These are phyloP conservation scores for Trinectes maculatus DNA, from an alignment of 2,113 vertebrate species.

Conservation along the genomic window DNA sequence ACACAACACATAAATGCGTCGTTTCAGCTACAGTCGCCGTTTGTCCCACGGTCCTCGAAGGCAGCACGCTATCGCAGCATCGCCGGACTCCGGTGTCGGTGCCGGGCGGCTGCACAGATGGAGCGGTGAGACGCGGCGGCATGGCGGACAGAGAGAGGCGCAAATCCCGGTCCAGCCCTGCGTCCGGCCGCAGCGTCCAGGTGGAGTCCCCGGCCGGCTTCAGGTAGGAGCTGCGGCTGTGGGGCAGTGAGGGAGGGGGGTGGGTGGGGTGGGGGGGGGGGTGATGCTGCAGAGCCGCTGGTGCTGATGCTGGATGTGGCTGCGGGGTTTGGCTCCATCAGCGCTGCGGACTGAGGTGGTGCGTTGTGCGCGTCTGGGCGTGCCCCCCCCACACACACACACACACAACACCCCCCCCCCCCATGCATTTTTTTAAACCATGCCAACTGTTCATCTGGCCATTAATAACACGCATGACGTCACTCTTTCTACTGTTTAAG, in stretches of 20 bases:
- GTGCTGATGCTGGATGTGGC: not conserved
- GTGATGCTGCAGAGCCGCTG: not conserved
- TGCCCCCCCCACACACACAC: not conserved
- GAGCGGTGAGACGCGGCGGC: conserved; percentile 62
- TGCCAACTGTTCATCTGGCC: too few species aligned
- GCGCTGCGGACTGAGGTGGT: not conserved
- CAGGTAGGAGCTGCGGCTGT: conserved; percentile 83
- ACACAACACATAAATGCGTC: too few species aligned
- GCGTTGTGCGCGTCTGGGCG: too few species aligned
- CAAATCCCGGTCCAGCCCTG: conserved; percentile 80
- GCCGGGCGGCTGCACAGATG: conserved; percentile 30
- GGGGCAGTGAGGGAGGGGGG: not conserved
- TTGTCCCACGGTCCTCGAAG: conserved; percentile 43
- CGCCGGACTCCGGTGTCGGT: conserved; percentile 57
- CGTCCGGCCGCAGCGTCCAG: conserved; percentile 75
- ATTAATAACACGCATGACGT: too few species aligned
- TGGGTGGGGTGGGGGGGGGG: not conserved
- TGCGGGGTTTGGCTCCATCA: conserved; percentile 12
- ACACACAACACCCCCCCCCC: too few species aligned
- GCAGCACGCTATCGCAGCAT: conserved; percentile 51
- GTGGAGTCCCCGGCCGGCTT: conserved; percentile 86
- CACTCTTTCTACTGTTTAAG: too few species aligned
- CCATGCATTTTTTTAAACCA: too few species aligned
- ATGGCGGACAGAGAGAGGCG: conserved; percentile 90
- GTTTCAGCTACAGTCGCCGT: not conserved